These are phyloP conservation scores for Xenopus tropicalis DNA, from an alignment of 2,113 vertebrate genomes.

Conservation along the genomic window UCB_Xtro_10.0 CM004444.2:98303501-98304000, in stretches of 20 bases:
- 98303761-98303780: background rate
- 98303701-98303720: no score
- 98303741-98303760: background rate
- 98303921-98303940: slow-evolving; percentile 35
- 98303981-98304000: slow-evolving; percentile 36
- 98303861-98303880: slow-evolving; percentile 19
- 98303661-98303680: no score
- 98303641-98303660: no score
- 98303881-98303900: slow-evolving; percentile 39
- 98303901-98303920: slow-evolving; percentile 33
- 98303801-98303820: background rate
- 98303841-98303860: slow-evolving; percentile 4
- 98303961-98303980: slow-evolving; percentile 37
- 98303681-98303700: no score
- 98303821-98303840: slow-evolving; percentile 13
- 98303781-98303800: background rate
- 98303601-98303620: no score
- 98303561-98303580: no score
- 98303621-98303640: no score
- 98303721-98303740: background rate
- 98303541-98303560: no score
- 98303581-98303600: no score
- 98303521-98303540: no score
- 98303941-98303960: slow-evolving; percentile 24
- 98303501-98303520: no score